A percentile compares a stretch with the other conserved stretches of the same genome.
phyloP scores from a whole-genome alignment of 2,113 vertebrate genomes.

The Stegastes partitus region DNA sequence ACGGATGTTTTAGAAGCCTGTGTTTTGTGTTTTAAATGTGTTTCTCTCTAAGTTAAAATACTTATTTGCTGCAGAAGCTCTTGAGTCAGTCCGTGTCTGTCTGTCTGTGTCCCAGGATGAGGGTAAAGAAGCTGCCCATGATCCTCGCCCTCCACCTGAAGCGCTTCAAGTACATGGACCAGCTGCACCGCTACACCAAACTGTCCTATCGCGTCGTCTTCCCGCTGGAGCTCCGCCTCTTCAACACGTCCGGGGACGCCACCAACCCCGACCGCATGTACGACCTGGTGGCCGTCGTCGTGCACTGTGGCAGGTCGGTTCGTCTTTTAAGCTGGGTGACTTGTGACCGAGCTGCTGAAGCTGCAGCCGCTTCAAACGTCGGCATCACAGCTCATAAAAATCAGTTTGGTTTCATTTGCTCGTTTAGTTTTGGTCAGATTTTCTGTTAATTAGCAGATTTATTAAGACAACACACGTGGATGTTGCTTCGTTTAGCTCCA shows the following conservation, averaged over 20 bases:
- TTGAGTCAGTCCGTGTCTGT: neutral
- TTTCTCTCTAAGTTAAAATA: too few species aligned
- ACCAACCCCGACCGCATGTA: constrained; percentile 94
- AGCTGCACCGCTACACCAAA: constrained; percentile 95
- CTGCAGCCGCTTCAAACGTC: too few species aligned
- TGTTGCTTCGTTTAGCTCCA: too few species aligned
- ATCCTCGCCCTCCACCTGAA: constrained; percentile 94
- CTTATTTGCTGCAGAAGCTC: too few species aligned
- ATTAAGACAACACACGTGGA: too few species aligned
- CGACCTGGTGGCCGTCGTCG: constrained; percentile 94
- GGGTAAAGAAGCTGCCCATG: constrained; percentile 95
- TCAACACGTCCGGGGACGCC: constrained; percentile 95
- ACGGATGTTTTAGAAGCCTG: neutral
- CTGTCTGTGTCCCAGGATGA: constrained; percentile 83
- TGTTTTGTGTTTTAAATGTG: too few species aligned
- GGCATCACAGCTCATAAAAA: too few species aligned
- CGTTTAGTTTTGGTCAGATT: too few species aligned
- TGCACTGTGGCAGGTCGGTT: constrained; percentile 94
- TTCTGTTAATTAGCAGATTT: too few species aligned
- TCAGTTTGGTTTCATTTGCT: too few species aligned
- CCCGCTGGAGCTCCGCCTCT: constrained; percentile 93
- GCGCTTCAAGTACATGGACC: constrained; percentile 97
- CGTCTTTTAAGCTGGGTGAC: too few species aligned
- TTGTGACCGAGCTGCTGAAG: too few species aligned
- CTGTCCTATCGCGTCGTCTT: constrained; percentile 95